These are phyloP conservation scores for Scatophagus argus DNA, from an alignment of 2,113 vertebrate genomes.

Conservation along the genomic window DNA sequence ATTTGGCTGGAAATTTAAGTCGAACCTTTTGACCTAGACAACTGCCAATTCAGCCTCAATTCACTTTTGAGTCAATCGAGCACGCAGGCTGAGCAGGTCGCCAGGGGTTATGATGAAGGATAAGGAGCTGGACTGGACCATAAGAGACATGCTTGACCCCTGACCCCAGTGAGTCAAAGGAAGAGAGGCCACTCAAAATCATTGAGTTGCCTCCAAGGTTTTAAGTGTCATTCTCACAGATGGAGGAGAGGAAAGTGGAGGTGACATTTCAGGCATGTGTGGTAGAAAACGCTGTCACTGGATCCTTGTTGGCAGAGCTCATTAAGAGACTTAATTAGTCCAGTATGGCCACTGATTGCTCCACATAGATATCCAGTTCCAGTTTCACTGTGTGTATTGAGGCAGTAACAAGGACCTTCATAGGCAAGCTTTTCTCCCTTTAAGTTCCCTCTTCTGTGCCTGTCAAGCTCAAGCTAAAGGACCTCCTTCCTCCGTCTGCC, in stretches of 20 bases:
- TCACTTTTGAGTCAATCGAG: constrained; percentile 20
- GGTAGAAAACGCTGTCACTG: constrained; percentile 28
- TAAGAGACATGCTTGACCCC: constrained; percentile 26
- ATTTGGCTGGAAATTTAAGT: constrained; percentile 44
- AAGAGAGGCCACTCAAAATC: not conserved
- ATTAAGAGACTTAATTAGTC: constrained; percentile 64
- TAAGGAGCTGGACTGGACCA: not conserved
- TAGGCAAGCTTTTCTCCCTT: not conserved
- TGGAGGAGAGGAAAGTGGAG: constrained; percentile 12
- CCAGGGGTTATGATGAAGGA: not conserved
- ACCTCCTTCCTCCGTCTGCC: constrained; percentile 15
- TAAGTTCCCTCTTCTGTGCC: constrained; percentile 18
- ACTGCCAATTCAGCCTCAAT: constrained; percentile 33
- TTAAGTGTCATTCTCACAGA: constrained; percentile 9
- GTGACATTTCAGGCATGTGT: not conserved
- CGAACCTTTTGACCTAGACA: constrained; percentile 42
- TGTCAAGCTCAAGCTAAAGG: constrained; percentile 20
- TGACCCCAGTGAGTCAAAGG: not conserved
- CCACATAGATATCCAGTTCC: constrained; percentile 26
- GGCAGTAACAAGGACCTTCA: not conserved
- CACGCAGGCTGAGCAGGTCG: not conserved
- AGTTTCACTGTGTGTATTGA: constrained; percentile 15
- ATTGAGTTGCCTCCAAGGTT: not conserved
- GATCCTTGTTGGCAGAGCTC: constrained; percentile 36
- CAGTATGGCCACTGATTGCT: constrained; percentile 61